Evolutionary conservation across 2,797 vertebrate genomes (phyloP).

Genomic region (Epinephelus awoara): DNA sequence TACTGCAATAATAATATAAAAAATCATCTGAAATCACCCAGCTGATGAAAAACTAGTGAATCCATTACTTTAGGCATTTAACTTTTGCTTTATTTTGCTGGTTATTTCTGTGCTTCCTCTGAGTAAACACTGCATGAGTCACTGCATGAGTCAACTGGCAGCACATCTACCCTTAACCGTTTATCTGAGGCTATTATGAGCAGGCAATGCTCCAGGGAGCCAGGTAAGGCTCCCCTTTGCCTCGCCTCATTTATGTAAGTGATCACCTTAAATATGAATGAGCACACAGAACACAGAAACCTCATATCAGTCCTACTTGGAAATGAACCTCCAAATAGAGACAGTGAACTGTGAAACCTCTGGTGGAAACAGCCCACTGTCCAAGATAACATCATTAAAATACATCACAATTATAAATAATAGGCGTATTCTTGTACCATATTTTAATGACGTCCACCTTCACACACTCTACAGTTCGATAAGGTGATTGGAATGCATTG

Average conservation of each 20-base stretch:
- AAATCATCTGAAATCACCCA: neutral
- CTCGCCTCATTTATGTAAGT: conserved; percentile 42
- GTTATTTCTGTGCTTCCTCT: conserved; percentile 48
- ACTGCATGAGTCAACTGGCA: conserved; percentile 63
- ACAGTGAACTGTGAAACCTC: neutral
- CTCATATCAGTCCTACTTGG: neutral
- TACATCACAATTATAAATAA: neutral
- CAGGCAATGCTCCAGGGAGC: conserved; percentile 40
- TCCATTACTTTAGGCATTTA: neutral
- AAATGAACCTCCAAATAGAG: conserved; percentile 10
- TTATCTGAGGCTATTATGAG: conserved; percentile 46
- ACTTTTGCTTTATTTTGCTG: neutral
- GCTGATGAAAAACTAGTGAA: conserved; percentile 12
- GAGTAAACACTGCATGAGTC: conserved; percentile 53
- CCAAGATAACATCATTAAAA: neutral
- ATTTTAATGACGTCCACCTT: neutral
- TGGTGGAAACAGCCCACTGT: neutral
- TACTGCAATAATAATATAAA: neutral
- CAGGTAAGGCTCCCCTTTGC: conserved; percentile 42
- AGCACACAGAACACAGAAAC: neutral
- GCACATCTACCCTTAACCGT: conserved; percentile 43
- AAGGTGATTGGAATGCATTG: neutral
- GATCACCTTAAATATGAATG: conserved; percentile 43
- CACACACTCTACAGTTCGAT: neutral
- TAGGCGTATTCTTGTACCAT: neutral